These are phyloP conservation scores for Urechis unicinctus DNA, from an alignment of 2,888 invertebrate genomes.

Conservation along the genomic window DNA sequence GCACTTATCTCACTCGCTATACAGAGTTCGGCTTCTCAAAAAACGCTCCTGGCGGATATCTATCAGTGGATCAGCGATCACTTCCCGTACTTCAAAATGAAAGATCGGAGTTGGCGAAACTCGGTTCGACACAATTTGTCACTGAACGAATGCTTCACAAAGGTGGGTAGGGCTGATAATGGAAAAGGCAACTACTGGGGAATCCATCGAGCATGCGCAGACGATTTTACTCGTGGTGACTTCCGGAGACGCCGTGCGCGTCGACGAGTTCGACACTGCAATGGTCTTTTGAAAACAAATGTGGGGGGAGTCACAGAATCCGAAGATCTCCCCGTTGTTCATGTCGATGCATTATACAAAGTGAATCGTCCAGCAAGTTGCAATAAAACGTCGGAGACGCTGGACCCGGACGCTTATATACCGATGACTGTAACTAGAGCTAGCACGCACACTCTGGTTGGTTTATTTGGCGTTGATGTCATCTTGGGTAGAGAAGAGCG, in stretches of 20 bases:
- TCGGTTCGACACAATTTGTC: conserved; percentile 22
- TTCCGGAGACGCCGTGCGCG: conserved; percentile 34
- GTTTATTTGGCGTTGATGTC: too few relatives aligned
- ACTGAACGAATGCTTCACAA: conserved; percentile 24
- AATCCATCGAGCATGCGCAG: conserved; percentile 43
- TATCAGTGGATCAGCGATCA: conserved; percentile 16
- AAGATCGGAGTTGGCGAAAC: conserved; percentile 20
- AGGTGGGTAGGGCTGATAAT: conserved; percentile 30
- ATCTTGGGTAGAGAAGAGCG: too few relatives aligned
- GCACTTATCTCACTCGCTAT: conserved; percentile 21
- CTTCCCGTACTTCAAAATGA: conserved; percentile 17
- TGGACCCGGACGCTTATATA: too few relatives aligned
- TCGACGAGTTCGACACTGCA: too few relatives aligned
- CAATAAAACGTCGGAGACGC: too few relatives aligned
- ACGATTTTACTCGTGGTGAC: conserved; percentile 43
- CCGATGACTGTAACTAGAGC: too few relatives aligned
- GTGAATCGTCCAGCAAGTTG: too few relatives aligned
- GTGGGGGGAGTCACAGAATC: too few relatives aligned
- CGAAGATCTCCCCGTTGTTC: too few relatives aligned
- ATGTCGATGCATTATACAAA: too few relatives aligned
- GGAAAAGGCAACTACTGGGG: conserved; percentile 46
- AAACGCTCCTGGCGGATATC: conserved; percentile 17
- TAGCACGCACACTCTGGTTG: too few relatives aligned
- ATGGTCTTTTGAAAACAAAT: too few relatives aligned
- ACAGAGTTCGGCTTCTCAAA: conserved; percentile 7